Conservation (phyloP, 2,888 invertebrate genomes). For the Coremacera marginata region DNA sequence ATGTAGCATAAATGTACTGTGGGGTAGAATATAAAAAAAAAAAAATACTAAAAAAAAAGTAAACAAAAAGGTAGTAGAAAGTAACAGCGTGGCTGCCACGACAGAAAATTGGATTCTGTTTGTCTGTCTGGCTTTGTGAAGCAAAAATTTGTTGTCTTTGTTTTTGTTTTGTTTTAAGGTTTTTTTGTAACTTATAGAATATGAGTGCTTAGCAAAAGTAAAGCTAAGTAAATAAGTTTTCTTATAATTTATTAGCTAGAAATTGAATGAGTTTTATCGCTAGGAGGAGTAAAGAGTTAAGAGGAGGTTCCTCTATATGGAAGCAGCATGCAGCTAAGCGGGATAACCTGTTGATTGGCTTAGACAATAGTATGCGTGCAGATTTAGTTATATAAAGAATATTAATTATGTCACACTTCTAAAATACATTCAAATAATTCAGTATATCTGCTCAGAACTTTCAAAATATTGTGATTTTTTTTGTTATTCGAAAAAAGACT, state of each 20-base stretch:
- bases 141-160: slow-evolving; percentile 6
- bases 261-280: no score
- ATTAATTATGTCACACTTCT: no score
- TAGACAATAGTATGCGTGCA: no score
- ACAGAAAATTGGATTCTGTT: background rate
- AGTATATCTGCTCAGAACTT: no score
- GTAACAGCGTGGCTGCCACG: background rate
- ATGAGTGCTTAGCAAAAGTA: no score
- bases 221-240: background rate
- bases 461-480: no score
- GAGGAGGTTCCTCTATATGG: background rate
- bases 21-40: background rate
- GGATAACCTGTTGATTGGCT: background rate
- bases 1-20: background rate
- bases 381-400: no score
- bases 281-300: no score
- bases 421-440: no score
- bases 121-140: background rate
- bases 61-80: background rate
- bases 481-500: no score
- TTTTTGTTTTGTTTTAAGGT: background rate
- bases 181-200: no score
- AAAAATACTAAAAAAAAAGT: background rate
- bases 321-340: background rate
- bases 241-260: background rate